Evolutionary conservation across 2,113 vertebrate species (phyloP).

Genomic region (Furnarius figulus): DNA sequence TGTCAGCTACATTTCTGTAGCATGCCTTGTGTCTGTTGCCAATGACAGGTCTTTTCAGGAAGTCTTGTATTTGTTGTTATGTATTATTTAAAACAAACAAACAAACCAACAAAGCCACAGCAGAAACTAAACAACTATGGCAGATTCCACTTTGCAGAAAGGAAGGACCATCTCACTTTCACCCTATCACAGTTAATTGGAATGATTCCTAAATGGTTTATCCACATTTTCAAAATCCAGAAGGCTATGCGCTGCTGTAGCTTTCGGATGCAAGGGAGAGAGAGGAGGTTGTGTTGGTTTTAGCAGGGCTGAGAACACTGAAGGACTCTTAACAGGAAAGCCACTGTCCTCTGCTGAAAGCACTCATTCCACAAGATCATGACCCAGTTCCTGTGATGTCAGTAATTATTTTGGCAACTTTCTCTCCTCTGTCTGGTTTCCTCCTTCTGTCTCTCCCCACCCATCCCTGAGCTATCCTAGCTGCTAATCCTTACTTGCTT

Average conservation of each 20-base stretch:
- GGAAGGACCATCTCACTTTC: background rate
- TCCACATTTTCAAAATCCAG: background rate
- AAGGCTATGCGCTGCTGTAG: accelerated
- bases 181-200: background rate
- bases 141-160: background rate
- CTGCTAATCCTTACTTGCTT: background rate
- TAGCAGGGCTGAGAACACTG: background rate
- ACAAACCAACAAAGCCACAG: background rate
- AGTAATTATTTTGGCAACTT: background rate
- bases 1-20: background rate
- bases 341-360: background rate
- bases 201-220: background rate
- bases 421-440: background rate
- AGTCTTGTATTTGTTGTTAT: background rate
- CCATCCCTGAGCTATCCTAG: background rate
- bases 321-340: background rate
- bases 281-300: background rate
- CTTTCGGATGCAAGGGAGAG: background rate
- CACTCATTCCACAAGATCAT: accelerated
- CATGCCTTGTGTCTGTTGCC: background rate
- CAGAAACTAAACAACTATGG: background rate
- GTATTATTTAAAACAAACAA: background rate
- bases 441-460: background rate
- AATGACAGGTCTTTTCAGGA: background rate
- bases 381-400: background rate